Base-by-base conservation (phyloP, 2,113 vertebrate genomes). In the Ictalurus punctatus region DNA sequence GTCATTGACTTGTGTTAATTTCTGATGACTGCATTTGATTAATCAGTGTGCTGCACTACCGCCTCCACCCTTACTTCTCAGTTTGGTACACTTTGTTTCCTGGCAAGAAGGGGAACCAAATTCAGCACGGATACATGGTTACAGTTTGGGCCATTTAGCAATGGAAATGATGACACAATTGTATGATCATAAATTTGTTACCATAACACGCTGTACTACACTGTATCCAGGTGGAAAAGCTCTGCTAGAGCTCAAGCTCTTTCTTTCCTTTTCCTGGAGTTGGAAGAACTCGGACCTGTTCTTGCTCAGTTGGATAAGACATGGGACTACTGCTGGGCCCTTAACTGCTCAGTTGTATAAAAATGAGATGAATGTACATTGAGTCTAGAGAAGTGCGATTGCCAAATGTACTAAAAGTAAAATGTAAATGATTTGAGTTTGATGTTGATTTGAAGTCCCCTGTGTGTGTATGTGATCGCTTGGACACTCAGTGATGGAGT, bases 391-490 rank as follows among this genome's bases (percentile, higher is more conserved):
- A 52, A 52, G 48, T 52, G 48, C 8, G 0, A 10, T 10, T 52
- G 48, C 9, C 9, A 52, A 52, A 52, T 52, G 48, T 52, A 48
- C 44, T 6, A 52, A 52, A 48, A 7, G 48, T 48, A 48, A 48
- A 48, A 52, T 52, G 48, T 10, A 10, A 52, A n/a, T 1, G 48
- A n/a, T 56, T 56, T 80, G 78, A 54, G 13, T 54, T 23, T 52
- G 76, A 44, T 48, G 23, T 76, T 25, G 73, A 25, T 44, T 76
- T 44, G 3, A 76, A 52, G 44, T 52, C 25, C 44, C 19, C 16
- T 74, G 34, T 79, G 40, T 81, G 48, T 59, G 40, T 56, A 80
- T 63, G 73, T 88, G 79, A 40, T 48, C 48, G 74, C 23, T n/a
- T 52, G 74, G 44, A 52, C 74, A 79, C 23, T 52, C 6, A 6